phyloP scores from a whole-genome alignment of 2,888 invertebrate species.

The Synanthedon andrenaeformis region DNA sequence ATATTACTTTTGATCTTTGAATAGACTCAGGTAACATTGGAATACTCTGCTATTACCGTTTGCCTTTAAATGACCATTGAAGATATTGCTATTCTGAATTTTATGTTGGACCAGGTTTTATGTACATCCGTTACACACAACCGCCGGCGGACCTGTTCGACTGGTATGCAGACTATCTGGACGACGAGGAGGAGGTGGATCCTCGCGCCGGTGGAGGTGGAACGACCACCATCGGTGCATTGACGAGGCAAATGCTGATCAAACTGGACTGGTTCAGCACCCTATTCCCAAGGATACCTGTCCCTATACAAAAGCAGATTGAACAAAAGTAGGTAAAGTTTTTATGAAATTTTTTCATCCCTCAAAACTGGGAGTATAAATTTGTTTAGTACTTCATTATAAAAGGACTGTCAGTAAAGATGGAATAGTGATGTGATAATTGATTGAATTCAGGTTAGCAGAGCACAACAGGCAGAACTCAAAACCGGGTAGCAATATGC shows the following conservation, averaged over 20 bases:
- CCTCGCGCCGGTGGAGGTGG: conserved; percentile 98
- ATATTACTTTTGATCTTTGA: no score
- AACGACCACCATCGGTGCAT: conserved; percentile 89
- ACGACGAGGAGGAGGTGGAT: conserved; percentile 97
- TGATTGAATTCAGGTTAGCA: conserved; percentile 35
- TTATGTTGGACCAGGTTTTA: conserved; percentile 64
- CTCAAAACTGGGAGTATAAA: no score
- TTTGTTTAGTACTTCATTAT: no score
- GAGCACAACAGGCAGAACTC: conserved; percentile 47
- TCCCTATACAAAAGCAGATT: conserved; percentile 94
- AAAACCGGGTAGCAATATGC: conserved; percentile 25
- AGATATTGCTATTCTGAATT: no score
- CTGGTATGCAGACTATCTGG: conserved; percentile 97
- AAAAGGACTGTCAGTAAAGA: no score
- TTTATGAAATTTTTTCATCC: conserved; percentile 1
- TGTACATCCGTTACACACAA: conserved; percentile 92
- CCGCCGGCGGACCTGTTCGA: conserved; percentile 95
- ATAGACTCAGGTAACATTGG: no score
- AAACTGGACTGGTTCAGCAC: conserved; percentile 99
- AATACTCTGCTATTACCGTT: no score
- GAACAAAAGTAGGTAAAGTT: conserved; percentile 74
- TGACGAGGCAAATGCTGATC: conserved; percentile 91
- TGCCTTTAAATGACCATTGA: no score
- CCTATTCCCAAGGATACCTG: conserved; percentile 97
- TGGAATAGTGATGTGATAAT: no score